Conservation (phyloP, 2,888 invertebrate genomes). For the Petrolisthes cinctipes region DNA sequence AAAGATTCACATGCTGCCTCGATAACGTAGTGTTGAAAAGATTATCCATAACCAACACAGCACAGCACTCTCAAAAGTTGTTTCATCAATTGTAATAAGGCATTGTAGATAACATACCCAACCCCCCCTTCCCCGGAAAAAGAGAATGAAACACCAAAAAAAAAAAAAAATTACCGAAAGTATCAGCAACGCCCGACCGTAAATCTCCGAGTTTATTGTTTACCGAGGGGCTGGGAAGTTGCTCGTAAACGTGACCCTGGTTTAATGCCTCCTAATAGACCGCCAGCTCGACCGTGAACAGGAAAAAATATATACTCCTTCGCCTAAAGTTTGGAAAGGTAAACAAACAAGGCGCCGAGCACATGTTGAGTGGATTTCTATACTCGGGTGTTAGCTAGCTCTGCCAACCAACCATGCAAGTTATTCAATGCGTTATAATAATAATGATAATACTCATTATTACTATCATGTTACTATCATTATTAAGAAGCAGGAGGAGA, state of each 20-base stretch:
- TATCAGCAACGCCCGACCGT: neutral
- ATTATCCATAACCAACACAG: too few relatives aligned
- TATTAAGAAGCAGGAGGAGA: neutral
- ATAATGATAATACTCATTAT: neutral
- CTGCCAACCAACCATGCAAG: too few relatives aligned
- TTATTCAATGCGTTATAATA: neutral
- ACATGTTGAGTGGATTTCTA: neutral
- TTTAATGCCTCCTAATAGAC: slow-evolving; percentile 18
- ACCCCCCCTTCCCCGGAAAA: too few relatives aligned
- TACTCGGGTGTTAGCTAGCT: neutral
- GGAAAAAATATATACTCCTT: neutral
- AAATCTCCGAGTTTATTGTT: slow-evolving; percentile 13
- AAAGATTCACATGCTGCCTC: too few relatives aligned
- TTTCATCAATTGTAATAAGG: too few relatives aligned
- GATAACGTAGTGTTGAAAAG: too few relatives aligned
- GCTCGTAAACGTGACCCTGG: slow-evolving; percentile 18
- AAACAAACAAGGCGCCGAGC: neutral
- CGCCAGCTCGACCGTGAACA: neutral
- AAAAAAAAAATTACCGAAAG: neutral
- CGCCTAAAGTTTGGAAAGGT: neutral
- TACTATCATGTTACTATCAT: neutral
- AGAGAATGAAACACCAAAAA: neutral
- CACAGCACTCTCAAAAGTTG: too few relatives aligned
- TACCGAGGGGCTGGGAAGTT: slow-evolving; percentile 8
- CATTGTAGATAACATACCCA: too few relatives aligned